A percentile compares a stretch with the other conserved stretches of the same genome.
Conservation (phyloP, 2,888 invertebrate species). For the Lucinisca nassula region DNA sequence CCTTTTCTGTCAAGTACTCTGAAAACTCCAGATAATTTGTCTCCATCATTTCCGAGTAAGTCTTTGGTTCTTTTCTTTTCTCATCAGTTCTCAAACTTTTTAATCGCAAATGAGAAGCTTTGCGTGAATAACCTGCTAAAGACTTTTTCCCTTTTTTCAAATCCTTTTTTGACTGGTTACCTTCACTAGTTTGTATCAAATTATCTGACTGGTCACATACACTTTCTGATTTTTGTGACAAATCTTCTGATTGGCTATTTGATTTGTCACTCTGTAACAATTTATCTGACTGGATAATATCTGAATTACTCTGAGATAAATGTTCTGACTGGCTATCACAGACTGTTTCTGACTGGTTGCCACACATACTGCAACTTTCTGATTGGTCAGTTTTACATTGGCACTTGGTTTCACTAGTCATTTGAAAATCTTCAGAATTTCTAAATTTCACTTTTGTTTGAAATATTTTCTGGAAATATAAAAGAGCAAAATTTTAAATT, state of each 20-base stretch:
- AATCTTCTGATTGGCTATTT: not conserved
- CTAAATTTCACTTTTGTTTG: not conserved
- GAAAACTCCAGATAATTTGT: constrained; percentile 27
- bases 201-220: constrained; percentile 32
- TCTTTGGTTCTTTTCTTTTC: not conserved
- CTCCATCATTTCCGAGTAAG: constrained; percentile 2
- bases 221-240: not conserved
- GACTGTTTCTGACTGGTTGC: not conserved
- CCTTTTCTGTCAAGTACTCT: constrained; percentile 19
- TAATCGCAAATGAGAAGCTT: too few relatives aligned
- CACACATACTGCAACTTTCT: not conserved
- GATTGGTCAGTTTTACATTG: constrained; percentile 26
- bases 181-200: not conserved
- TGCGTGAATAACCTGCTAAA: too few relatives aligned
- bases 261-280: not conserved
- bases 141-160: not conserved
- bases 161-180: not conserved
- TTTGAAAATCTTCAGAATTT: not conserved
- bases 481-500: too few relatives aligned
- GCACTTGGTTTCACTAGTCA: not conserved
- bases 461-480: too few relatives aligned
- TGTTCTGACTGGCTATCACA: not conserved
- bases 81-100: not conserved
- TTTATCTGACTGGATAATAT: not conserved
- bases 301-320: not conserved